Base-by-base conservation (phyloP, 2,888 invertebrate genomes). In the Pycnomerus fuliginosus region DNA sequence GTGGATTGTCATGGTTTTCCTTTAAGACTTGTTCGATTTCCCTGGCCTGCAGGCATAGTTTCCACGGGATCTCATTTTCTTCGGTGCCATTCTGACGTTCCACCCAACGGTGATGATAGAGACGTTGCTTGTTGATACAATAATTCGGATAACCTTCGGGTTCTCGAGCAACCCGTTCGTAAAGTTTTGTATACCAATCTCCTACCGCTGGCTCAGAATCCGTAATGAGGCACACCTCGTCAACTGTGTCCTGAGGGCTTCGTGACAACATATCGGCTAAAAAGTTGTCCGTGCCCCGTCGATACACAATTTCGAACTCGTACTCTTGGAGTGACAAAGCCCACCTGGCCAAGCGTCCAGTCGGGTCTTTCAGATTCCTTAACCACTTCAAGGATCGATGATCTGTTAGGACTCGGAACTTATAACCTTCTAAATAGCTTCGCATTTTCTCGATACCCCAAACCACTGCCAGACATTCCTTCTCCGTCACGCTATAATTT, bases 271-370 rank as follows among this genome's bases (percentile, higher is more conserved):
- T 43, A 24, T 56, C 56, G 1, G 52, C 51, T 2, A 58, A 48
- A 10, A 39, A 15, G 31, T 54, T 55, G 3, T 52, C 27, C 2
- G 34, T 34, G 0, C 53, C 55, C 16, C 47, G 45, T 3, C 50
- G 49, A 31, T 56, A 53, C 8, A 33, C n/a, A 3, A 57, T 45
- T 1, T 48, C 35, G 24, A 56, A 49, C 22, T 58, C 54, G 34
- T 41, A 57, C 16, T 50, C 48, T 23, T 43, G 52, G 4, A 56
- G 35, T 11, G 31, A 40, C 4, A 56, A 39, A 1, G 28, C 34
- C 56, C 58, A 61, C 15, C 60, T 30, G 4, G 59, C 58, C 4
- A 61, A 28, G 13, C 58, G 29, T n/a, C 56, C 60, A 4, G 47
- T 36, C 1, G 56, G 60, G 24, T 36, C 52, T n/a, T 51, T 40